These are phyloP conservation scores for Fundulus diaphanus DNA, from an alignment of 2,797 vertebrate species.

Conservation along the genomic window DNA sequence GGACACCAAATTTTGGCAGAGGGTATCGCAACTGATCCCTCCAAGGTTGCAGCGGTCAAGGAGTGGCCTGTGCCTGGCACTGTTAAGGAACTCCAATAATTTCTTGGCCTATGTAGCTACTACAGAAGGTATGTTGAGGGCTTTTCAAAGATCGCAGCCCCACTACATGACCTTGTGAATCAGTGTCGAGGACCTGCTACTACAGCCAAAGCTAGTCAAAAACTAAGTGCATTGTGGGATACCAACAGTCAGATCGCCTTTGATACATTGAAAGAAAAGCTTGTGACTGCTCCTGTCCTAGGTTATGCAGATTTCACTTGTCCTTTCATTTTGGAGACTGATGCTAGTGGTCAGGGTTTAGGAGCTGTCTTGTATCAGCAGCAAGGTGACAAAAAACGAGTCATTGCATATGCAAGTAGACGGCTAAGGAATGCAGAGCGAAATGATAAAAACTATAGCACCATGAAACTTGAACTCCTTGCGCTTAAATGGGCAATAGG, in stretches of 20 bases:
- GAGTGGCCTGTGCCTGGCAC: background rate
- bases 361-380: background rate
- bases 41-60: background rate
- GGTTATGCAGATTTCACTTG: conserved; percentile 17
- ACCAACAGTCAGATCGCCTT: background rate
- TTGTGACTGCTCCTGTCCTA: conserved; percentile 8
- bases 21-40: background rate
- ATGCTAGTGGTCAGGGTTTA: conserved; percentile 10
- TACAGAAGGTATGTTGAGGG: too few relatives aligned
- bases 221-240: background rate
- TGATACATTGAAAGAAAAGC: background rate
- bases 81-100: too few relatives aligned
- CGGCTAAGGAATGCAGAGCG: conserved; percentile 3
- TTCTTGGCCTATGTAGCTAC: too few relatives aligned
- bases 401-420: background rate
- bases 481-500: conserved; percentile 7
- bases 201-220: background rate
- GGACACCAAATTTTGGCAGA: background rate
- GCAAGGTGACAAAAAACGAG: conserved; percentile 3
- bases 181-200: background rate
- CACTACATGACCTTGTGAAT: too few relatives aligned
- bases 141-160: too few relatives aligned
- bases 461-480: conserved; percentile 13
- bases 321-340: conserved; percentile 16
- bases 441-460: conserved; percentile 9